A percentile compares a stretch with the other conserved stretches of the same genome.
These are phyloP conservation scores for Plagodis dolabraria DNA, from an alignment of 2,888 invertebrate species.

Conservation along the genomic window DNA sequence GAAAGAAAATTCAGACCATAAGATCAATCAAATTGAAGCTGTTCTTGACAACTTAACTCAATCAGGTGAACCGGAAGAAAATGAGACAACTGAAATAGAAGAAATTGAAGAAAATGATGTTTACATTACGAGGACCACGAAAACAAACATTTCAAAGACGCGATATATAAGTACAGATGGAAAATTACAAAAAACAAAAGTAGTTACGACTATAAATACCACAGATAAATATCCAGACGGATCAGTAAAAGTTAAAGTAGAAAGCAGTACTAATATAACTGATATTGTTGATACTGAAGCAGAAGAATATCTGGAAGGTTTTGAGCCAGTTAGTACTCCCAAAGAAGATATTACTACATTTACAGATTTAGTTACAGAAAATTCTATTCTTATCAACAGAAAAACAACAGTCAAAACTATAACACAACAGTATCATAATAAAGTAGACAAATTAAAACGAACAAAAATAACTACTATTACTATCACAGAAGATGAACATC, in stretches of 20 bases:
- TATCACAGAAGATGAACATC: slow-evolving; percentile 68
- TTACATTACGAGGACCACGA: slow-evolving; percentile 25
- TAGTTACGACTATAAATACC: slow-evolving; percentile 40
- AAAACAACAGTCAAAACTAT: slow-evolving; percentile 60
- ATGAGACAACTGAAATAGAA: slow-evolving; percentile 32
- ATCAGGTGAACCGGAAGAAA: slow-evolving; percentile 32
- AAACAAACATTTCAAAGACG: slow-evolving; percentile 36
- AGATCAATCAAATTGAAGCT: slow-evolving; percentile 21
- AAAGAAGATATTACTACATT: slow-evolving; percentile 53
- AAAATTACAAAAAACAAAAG: slow-evolving; percentile 44
- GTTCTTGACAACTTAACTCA: slow-evolving; percentile 25
- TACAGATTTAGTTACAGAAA: slow-evolving; percentile 52
- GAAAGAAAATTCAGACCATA: slow-evolving; percentile 1
- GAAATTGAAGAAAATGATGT: slow-evolving; percentile 34
- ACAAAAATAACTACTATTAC: slow-evolving; percentile 66
- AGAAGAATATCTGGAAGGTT: slow-evolving; percentile 51
- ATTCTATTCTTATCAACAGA: slow-evolving; percentile 57
- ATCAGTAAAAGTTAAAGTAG: slow-evolving; percentile 41
- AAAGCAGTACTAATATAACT: slow-evolving; percentile 44
- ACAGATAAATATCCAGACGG: slow-evolving; percentile 50
- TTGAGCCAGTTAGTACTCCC: slow-evolving; percentile 52
- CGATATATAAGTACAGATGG: slow-evolving; percentile 40
- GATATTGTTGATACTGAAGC: slow-evolving; percentile 35
- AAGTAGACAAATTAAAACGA: slow-evolving; percentile 50
- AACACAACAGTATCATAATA: slow-evolving; percentile 57